A percentile compares a stretch with the other conserved stretches of the same genome.
These are phyloP conservation scores for Nettapus auritus DNA, from an alignment of 2,113 vertebrate species.

Conservation along the genomic window DNA sequence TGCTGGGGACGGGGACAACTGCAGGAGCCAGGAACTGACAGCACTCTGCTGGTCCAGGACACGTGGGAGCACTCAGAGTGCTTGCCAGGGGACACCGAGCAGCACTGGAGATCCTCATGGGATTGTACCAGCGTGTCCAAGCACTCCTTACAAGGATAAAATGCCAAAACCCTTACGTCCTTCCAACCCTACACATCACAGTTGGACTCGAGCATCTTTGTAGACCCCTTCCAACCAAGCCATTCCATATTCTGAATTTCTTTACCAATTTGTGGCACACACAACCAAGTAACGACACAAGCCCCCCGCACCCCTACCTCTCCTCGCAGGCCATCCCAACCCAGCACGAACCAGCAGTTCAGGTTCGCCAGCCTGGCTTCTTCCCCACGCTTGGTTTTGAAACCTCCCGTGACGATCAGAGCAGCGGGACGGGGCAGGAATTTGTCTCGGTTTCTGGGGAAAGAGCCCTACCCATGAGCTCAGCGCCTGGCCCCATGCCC, in stretches of 20 bases:
- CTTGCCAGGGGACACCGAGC: too few relatives aligned
- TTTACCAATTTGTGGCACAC: rapidly evolving
- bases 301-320: background rate
- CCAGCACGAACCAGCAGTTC: background rate
- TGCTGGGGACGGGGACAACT: too few relatives aligned
- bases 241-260: background rate
- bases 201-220: background rate
- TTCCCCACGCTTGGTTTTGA: background rate
- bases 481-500: background rate
- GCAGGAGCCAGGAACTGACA: too few relatives aligned
- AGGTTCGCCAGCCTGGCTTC: background rate
- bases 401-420: background rate
- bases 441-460: background rate
- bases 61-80: too few relatives aligned
- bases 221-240: too few relatives aligned
- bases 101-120: too few relatives aligned
- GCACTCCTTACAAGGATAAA: background rate
- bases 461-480: rapidly evolving
- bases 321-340: background rate
- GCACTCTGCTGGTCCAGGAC: too few relatives aligned
- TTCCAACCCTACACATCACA: background rate
- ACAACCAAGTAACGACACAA: rapidly evolving
- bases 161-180: background rate
- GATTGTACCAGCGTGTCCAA: background rate
- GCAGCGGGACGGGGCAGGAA: background rate